Percentiles rank a stretch among this genome's conserved stretches.
Evolutionary conservation across 1,140 invertebrate species (phyloP).

Genomic region (Euwallacea similis): DNA sequence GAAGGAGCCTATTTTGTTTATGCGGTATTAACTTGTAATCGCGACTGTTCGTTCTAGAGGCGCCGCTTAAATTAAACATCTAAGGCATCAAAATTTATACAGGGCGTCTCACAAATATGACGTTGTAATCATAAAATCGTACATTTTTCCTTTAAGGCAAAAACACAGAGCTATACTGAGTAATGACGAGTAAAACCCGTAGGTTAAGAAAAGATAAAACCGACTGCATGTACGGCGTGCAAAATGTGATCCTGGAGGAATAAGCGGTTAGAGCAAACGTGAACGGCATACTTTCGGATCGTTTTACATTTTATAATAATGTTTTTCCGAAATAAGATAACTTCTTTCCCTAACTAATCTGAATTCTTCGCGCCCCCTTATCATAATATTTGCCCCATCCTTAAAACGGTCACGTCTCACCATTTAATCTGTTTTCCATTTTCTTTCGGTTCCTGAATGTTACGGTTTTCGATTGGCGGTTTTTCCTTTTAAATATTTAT

Average conservation of each 20-base stretch:
- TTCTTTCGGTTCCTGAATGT: conserved; percentile 36
- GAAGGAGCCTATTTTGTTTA: background rate
- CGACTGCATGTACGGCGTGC: conserved; percentile 31
- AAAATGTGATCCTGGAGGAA: conserved; percentile 33
- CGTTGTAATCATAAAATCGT: too few relatives aligned
- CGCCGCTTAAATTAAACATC: too few relatives aligned
- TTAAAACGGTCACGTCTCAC: conserved; percentile 45
- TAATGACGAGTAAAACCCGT: conserved; percentile 14
- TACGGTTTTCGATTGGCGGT: conserved; percentile 24
- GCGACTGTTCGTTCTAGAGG: background rate
- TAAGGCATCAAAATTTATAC: too few relatives aligned
- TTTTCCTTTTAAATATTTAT: conserved; percentile 15
- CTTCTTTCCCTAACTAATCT: conserved; percentile 44
- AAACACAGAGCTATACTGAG: background rate
- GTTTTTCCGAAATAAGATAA: conserved; percentile 45
- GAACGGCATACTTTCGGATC: conserved; percentile 30
- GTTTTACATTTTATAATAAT: conserved; percentile 46
- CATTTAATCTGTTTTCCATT: conserved; percentile 49
- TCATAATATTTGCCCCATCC: conserved; percentile 45
- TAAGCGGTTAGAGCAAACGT: conserved; percentile 38
- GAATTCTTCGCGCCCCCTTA: conserved; percentile 42
- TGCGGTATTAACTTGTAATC: conserved; percentile 1
- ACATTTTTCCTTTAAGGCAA: background rate
- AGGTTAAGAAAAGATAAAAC: conserved; percentile 31
- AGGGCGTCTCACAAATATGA: too few relatives aligned